Conservation (phyloP, 2,113 vertebrate species). For the Hylia prasina region DNA sequence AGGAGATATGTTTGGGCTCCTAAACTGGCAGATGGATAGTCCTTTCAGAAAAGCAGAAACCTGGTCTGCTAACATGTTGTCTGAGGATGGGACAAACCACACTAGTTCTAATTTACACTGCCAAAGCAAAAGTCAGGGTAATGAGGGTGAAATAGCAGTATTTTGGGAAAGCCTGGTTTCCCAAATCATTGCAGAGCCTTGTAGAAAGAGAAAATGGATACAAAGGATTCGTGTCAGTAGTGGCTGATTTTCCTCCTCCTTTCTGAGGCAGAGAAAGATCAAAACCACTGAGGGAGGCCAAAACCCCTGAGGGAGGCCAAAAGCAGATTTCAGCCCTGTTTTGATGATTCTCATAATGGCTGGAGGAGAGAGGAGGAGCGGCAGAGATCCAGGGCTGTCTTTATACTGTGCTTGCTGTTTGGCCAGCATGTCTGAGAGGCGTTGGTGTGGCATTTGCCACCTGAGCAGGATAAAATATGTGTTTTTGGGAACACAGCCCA, state of each 20-base stretch:
- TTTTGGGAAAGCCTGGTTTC: neutral
- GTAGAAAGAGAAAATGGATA: neutral
- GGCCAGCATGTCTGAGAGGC: neutral
- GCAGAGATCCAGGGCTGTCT: neutral
- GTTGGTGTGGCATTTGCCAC: fast-evolving
- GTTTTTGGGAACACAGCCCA: neutral
- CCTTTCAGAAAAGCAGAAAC: neutral
- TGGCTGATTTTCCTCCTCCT: neutral
- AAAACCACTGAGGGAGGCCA: neutral
- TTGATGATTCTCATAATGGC: neutral
- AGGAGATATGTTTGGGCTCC: neutral
- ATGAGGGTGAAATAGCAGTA: neutral
- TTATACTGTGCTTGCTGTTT: neutral
- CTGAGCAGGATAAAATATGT: neutral
- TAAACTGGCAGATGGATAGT: neutral
- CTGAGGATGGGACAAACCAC: neutral
- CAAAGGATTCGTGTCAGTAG: neutral
- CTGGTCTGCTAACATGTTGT: neutral
- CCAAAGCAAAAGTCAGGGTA: neutral
- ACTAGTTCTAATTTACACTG: neutral
- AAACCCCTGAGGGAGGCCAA: neutral
- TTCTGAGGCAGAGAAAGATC: neutral
- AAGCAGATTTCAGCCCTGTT: neutral
- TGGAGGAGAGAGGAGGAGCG: neutral
- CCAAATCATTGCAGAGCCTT: too few species aligned